Percentiles rank a stretch among this genome's conserved stretches.
Evolutionary conservation across 2,888 invertebrate species (phyloP).

Genomic region (Cantharis rufa): DNA sequence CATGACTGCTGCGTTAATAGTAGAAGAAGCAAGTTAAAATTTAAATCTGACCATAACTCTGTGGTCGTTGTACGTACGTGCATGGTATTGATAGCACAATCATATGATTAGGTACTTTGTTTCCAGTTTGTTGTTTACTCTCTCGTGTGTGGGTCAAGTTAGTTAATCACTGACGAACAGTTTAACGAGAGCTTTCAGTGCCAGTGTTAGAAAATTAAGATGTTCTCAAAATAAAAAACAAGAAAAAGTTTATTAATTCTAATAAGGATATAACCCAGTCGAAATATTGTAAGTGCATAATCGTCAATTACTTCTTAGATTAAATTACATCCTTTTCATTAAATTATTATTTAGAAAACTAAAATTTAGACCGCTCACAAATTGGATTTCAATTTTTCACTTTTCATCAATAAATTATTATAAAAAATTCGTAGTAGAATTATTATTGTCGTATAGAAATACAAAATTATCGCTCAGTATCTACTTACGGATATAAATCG

Average conservation of each 20-base stretch:
- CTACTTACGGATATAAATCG: too few species aligned
- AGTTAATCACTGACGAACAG: not conserved
- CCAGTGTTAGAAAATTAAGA: not conserved
- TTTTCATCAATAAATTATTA: not conserved
- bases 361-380: not conserved
- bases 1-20: not conserved
- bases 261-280: constrained; percentile 13
- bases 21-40: not conserved
- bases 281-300: constrained; percentile 10
- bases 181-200: not conserved
- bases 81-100: not conserved
- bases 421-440: not conserved
- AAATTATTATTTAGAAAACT: not conserved
- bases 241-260: not conserved
- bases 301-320: not conserved
- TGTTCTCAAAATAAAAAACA: not conserved
- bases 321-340: constrained; percentile 7
- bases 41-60: not conserved
- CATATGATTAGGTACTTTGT: not conserved
- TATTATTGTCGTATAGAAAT: not conserved
- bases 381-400: not conserved
- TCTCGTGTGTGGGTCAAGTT: not conserved
- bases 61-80: not conserved
- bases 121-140: not conserved
- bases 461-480: too few species aligned